A percentile compares a stretch with the other conserved stretches of the same genome.
These are phyloP conservation scores for Labeo calbasu DNA, from an alignment of 2,797 vertebrate genomes.

Conservation along the genomic window DNA sequence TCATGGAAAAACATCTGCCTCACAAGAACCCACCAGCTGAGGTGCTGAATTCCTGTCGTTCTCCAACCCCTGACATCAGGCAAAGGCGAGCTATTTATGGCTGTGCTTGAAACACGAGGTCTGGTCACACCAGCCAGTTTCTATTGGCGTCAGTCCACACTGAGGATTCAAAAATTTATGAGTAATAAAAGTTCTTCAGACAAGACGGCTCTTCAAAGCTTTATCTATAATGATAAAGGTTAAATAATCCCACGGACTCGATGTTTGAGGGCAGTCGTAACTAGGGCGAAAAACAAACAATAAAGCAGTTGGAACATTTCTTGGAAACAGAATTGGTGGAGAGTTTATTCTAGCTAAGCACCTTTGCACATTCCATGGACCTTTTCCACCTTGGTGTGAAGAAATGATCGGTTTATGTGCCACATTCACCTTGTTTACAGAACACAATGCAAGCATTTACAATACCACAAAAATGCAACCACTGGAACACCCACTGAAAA, in stretches of 20 bases:
- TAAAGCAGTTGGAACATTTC: slow-evolving; percentile 31
- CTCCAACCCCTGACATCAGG: slow-evolving; percentile 49
- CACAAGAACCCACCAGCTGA: slow-evolving; percentile 43
- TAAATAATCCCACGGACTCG: slow-evolving; percentile 33
- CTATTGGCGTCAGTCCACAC: slow-evolving; percentile 43
- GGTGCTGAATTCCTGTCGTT: slow-evolving; percentile 53
- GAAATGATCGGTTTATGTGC: slow-evolving; percentile 10
- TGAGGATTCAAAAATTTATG: slow-evolving; percentile 37
- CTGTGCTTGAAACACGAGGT: slow-evolving; percentile 44
- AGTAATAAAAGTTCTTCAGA: slow-evolving; percentile 54
- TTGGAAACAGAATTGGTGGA: slow-evolving; percentile 43
- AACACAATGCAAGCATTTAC: slow-evolving; percentile 8
- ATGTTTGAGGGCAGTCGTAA: slow-evolving; percentile 18
- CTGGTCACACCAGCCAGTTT: slow-evolving; percentile 42
- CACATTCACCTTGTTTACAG: slow-evolving; percentile 16
- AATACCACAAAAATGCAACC: neutral
- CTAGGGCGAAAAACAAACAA: slow-evolving; percentile 48
- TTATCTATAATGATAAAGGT: slow-evolving; percentile 47
- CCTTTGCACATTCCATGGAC: slow-evolving; percentile 17
- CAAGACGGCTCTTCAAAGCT: slow-evolving; percentile 53
- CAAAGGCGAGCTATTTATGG: slow-evolving; percentile 60
- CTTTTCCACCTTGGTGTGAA: slow-evolving; percentile 22
- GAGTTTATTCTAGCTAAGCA: slow-evolving; percentile 43
- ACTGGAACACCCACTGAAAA: neutral
- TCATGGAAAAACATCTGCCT: slow-evolving; percentile 24